Evolutionary conservation across 1,140 invertebrate genomes (phyloP), one percentile per base, ranked within the genome.

Genomic region (Periplaneta americana): DNA sequence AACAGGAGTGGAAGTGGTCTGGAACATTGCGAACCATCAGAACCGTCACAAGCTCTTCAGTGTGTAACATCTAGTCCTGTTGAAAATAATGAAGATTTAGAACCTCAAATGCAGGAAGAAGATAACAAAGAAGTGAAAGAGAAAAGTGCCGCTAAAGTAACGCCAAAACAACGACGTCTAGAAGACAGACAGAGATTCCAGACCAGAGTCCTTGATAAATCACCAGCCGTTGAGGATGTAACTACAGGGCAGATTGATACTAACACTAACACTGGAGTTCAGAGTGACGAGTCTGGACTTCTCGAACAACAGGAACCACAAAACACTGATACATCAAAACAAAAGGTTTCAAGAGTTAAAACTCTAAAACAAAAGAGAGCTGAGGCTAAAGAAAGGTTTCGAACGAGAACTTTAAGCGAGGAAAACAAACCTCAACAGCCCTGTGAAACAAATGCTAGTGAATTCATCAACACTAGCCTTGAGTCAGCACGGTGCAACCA

Each of bases 161-260:
- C 92, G 4, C 93, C 93, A 0, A 95, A 93, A 85, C 93, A 95
- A 85, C 88, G 92, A 74, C 87, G 94, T 34, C 90, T 92, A 84
- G 91, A 93, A 83, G 91, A 95, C 85, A 88, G 91, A 84, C 90
- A 92, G 18, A 89, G 94, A 82, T 95, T 93, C 85, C 92, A 94
- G 87, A 94, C 94, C 1, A 92, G 93, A 85, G 92, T 94, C 28
- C 83, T 92, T 31, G 88, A 88, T 33, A 86, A 86, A 83, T 85
- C 87, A 2, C 81, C 36, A n/a, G 18, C 76, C 10, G 34, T 78
- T 36, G 76, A 78, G 35, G 33, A 31, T 75, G 11, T 13, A 75
- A n/a, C 74, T 13, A 32, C 33, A 28, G 33, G 13, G 13, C 17
- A 2, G 33, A n/a, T 28, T 8, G 74, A 22, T 3, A 15, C 75